Conservation (phyloP, 1,140 invertebrate genomes). For the Euura saliciscinereae region DNA sequence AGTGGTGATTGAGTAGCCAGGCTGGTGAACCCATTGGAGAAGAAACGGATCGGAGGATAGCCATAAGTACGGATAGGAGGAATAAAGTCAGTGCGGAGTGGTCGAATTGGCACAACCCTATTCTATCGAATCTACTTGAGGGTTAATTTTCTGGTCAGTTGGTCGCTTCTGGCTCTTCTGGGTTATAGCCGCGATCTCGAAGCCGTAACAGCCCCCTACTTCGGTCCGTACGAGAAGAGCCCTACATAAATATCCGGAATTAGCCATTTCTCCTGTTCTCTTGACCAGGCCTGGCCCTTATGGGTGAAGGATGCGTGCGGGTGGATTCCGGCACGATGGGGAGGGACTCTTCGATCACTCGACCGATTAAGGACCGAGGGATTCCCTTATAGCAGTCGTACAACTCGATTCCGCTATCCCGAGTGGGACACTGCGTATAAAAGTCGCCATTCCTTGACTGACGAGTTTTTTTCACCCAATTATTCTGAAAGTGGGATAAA, state of each 20-base stretch:
- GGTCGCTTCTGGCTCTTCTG: conserved; percentile 60
- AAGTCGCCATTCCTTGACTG: no score
- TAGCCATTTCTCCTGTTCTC: conserved; percentile 60
- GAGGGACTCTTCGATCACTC: conserved; percentile 54
- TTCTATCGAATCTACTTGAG: conserved; percentile 53
- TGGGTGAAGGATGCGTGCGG: conserved; percentile 20
- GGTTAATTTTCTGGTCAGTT: conserved; percentile 64
- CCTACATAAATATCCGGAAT: conserved; percentile 63
- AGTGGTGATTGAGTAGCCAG: background rate
- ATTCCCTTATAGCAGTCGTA: conserved; percentile 53
- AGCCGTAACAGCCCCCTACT: conserved; percentile 57
- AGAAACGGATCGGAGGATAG: background rate
- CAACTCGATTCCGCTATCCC: conserved; percentile 16
- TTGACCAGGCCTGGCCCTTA: conserved; percentile 11
- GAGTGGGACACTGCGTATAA: background rate
- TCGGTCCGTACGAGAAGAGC: conserved; percentile 20
- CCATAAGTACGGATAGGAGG: background rate
- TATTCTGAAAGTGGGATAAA: no score
- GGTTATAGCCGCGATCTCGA: conserved; percentile 59
- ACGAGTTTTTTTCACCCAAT: no score
- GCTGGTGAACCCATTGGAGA: background rate
- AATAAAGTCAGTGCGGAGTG: background rate
- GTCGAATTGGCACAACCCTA: background rate
- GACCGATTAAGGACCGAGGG: conserved; percentile 60
- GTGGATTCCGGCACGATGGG: conserved; percentile 23